A percentile compares a stretch with the other conserved stretches of the same genome.
Conservation (phyloP, 2,113 vertebrate species). For the Tapirus terrestris region DNA sequence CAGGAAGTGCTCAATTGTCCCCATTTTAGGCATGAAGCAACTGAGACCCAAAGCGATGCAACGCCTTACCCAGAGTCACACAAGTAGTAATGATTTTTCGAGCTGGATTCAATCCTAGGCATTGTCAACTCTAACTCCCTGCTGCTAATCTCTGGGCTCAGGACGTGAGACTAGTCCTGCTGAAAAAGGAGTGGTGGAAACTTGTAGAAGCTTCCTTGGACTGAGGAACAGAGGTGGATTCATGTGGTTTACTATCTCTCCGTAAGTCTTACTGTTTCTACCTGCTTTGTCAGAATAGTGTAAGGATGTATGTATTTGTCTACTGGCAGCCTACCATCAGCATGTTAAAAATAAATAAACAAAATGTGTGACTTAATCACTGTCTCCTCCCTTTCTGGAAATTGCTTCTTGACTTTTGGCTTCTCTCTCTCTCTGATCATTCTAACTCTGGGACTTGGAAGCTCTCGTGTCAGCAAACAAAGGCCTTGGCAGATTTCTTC, state of each 20-base stretch:
- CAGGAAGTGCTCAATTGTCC: neutral
- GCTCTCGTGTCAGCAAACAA: neutral
- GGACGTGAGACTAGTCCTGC: neutral
- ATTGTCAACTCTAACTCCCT: fast-evolving
- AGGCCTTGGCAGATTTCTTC: neutral
- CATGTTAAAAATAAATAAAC: neutral
- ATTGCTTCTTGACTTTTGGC: neutral
- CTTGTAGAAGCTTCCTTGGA: neutral
- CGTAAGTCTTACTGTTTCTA: neutral
- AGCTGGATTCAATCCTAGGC: neutral
- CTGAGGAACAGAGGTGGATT: no score
- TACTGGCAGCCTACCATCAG: neutral
- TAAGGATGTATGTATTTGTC: neutral
- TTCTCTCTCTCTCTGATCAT: neutral
- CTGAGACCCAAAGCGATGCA: neutral
- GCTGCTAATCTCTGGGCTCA: neutral
- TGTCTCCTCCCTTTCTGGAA: neutral
- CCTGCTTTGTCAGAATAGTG: neutral
- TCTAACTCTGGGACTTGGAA: conserved; percentile 8
- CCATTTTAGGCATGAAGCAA: neutral
- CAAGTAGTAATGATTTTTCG: neutral
- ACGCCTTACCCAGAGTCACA: neutral
- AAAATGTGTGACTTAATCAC: neutral
- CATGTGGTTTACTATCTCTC: neutral
- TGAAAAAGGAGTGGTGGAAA: neutral